Conservation (phyloP, 2,888 invertebrate genomes). For the Leptinotarsa haldemani region DNA sequence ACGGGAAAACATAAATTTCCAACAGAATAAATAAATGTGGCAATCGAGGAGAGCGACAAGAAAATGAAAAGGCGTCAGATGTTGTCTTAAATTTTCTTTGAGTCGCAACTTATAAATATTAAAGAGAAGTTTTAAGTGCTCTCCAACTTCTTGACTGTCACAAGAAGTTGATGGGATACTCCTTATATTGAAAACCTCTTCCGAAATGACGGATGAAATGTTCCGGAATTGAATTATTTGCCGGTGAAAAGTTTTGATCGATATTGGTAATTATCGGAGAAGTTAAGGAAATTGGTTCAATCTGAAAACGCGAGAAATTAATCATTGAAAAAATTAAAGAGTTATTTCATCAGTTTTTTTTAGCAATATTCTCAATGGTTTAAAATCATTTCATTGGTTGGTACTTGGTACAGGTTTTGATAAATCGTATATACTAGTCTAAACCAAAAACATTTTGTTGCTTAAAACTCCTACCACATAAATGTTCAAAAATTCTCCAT, state of each 20-base stretch:
- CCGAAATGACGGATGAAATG: constrained; percentile 4
- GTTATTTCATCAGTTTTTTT: too few species aligned
- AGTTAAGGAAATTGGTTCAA: background rate
- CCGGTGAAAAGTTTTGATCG: background rate
- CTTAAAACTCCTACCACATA: too few species aligned
- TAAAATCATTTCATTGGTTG: too few species aligned
- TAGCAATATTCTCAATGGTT: too few species aligned
- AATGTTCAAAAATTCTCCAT: too few species aligned
- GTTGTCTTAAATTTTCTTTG: constrained; percentile 24
- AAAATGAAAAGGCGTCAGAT: constrained; percentile 22
- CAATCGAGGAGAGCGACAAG: background rate
- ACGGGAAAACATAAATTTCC: constrained; percentile 14
- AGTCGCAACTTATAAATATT: constrained; percentile 15
- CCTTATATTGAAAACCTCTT: background rate
- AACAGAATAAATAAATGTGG: constrained; percentile 15
- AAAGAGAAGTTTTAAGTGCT: constrained; percentile 19
- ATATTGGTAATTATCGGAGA: background rate
- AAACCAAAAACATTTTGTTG: too few species aligned
- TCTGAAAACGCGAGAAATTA: too few species aligned
- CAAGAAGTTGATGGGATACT: constrained; percentile 6
- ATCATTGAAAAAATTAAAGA: too few species aligned
- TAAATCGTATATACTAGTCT: too few species aligned
- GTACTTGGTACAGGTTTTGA: too few species aligned
- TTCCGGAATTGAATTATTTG: background rate
- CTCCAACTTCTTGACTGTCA: constrained; percentile 6